Evolutionary conservation across 2,888 invertebrate species (phyloP).

Genomic region (Eubasilissa splendida): DNA sequence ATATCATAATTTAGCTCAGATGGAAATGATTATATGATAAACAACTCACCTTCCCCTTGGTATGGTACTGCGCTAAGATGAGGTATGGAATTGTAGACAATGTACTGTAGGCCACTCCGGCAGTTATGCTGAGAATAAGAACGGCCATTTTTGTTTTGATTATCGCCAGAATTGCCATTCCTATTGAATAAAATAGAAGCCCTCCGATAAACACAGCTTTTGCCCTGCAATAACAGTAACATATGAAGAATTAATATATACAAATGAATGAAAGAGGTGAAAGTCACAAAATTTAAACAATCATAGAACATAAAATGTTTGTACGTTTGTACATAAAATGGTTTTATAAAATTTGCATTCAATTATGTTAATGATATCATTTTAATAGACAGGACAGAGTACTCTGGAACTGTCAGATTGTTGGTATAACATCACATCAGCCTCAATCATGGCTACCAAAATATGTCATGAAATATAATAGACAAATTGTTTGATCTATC

Average conservation of each 20-base stretch:
- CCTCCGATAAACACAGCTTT: constrained; percentile 65
- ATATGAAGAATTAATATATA: not conserved
- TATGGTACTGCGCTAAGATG: constrained; percentile 66
- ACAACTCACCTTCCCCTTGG: constrained; percentile 65
- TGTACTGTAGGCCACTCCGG: constrained; percentile 66
- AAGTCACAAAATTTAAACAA: too few relatives aligned
- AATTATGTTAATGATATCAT: too few relatives aligned
- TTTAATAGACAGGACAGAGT: too few relatives aligned
- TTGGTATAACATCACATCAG: too few relatives aligned
- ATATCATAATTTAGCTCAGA: not conserved
- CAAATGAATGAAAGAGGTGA: too few relatives aligned
- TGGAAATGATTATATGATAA: not conserved
- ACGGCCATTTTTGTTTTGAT: constrained; percentile 62
- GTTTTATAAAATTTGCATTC: too few relatives aligned
- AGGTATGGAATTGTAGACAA: constrained; percentile 67
- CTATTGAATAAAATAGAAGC: constrained; percentile 64
- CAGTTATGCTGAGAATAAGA: constrained; percentile 65
- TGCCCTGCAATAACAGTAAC: constrained; percentile 60
- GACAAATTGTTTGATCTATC: too few relatives aligned
- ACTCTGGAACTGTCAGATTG: too few relatives aligned
- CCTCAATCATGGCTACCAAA: too few relatives aligned
- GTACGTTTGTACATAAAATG: too few relatives aligned
- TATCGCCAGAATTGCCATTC: constrained; percentile 65
- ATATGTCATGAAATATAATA: too few relatives aligned
- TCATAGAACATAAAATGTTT: too few relatives aligned